A percentile compares a stretch with the other conserved stretches of the same genome.
Conservation (phyloP, 2,113 vertebrate species). For the Pygoscelis adeliae region DNA sequence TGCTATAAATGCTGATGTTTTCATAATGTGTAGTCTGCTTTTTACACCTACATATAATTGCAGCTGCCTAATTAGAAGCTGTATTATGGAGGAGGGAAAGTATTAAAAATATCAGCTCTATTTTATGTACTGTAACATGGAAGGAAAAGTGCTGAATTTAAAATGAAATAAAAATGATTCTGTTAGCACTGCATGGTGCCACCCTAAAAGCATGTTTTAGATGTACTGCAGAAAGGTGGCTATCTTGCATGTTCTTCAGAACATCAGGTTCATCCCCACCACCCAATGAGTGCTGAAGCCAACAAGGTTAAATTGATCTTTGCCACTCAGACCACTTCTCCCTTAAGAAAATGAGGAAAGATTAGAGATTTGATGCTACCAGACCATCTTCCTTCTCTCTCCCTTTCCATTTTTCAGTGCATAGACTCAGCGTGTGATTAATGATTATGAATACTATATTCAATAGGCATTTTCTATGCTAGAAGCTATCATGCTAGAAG, state of each 20-base stretch:
- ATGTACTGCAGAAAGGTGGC: not conserved
- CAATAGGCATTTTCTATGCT: not conserved
- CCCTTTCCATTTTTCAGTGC: not conserved
- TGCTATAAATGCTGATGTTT: not conserved
- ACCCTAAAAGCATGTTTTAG: not conserved
- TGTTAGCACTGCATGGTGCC: not conserved
- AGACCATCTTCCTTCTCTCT: not conserved
- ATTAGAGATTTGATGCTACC: not conserved
- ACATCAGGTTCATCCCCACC: not conserved
- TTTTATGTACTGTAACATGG: not conserved
- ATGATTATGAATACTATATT: not conserved
- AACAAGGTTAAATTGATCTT: not conserved
- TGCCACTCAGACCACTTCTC: not conserved
- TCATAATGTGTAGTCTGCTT: not conserved
- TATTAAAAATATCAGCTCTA: not conserved
- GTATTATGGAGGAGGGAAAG: not conserved
- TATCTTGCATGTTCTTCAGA: not conserved
- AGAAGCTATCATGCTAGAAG: not conserved
- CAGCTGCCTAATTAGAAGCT: not conserved
- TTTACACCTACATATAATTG: not conserved
- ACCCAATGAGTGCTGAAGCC: not conserved
- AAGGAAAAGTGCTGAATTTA: constrained; percentile 27
- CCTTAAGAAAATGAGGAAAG: not conserved
- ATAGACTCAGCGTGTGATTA: not conserved
- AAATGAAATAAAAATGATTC: constrained; percentile 39